Evolutionary conservation across 2,888 invertebrate species (phyloP), one percentile per base, ranked within the genome.

Genomic region (Rhaphigaster nebulosa): DNA sequence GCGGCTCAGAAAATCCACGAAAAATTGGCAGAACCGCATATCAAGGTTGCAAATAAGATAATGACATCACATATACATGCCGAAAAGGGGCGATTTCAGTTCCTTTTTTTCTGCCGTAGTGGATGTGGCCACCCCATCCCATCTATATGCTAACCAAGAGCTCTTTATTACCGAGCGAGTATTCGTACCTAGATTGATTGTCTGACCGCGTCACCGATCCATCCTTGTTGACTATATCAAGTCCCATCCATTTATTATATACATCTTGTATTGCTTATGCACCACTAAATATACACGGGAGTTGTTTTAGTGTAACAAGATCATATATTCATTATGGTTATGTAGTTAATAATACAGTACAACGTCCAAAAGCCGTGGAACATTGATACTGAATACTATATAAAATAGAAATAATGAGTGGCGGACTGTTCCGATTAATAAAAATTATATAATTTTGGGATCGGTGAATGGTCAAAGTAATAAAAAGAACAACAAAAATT

Each of bases 151-250:
- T 76, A 76, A 76, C 70, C 10, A 20, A 76, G 38, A 38, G 70
- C 70, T 76, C 70, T 76, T 76, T 76, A 76, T 65, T 76, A 76
- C 20, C 6, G 20, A 38, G 20, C 70, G 38, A 38, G 70, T 76
- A 76, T 76, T 76, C 34, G 70, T 76, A 76, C 70, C 70, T 76
- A 76, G 70, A 76, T 76, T 38, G 70, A 76, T 76, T 76, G 70
- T 34, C 70, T 38, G 20, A 76, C 70, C 34, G 8, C 6, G 70
- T 38, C 70, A 76, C 70, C 34, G 38, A 76, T 76, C 70, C 70
- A 76, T 76, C 70, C 70, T 70, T 70, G 70, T 70, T n/a, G 1
- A 10, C 70, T n/a, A n/a, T 34, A 34, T 6, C 34, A 38, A 76
- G 38, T 23, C 20, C 34, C 38, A 6, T 23, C 38, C 34, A 76